phyloP scores from a whole-genome alignment of 2,888 invertebrate genomes.

The Osmoderma eremita region DNA sequence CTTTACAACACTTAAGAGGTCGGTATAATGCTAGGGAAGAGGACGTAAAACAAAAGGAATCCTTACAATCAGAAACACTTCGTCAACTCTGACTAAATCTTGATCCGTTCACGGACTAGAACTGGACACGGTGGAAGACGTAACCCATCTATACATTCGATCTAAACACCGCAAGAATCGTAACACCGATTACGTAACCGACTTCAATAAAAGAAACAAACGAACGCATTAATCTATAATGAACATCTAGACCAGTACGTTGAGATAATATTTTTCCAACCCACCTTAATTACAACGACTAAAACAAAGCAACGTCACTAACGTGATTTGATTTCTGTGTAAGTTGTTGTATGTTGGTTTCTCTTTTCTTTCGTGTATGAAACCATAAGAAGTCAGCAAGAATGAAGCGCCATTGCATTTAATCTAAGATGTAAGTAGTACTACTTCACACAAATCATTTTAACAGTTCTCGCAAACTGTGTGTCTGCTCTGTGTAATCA shows the following conservation, averaged over 20 bases:
- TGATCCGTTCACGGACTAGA: neutral
- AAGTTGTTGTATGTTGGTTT: neutral
- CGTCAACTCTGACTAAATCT: constrained; percentile 1
- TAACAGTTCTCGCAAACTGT: no score
- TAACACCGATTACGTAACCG: constrained; percentile 26
- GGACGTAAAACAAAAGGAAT: no score
- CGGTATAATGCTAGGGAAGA: no score
- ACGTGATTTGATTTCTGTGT: constrained; percentile 14
- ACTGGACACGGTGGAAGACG: constrained; percentile 1
- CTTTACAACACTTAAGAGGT: neutral
- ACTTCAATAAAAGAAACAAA: constrained; percentile 36
- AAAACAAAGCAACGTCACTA: constrained; percentile 31
- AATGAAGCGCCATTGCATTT: no score
- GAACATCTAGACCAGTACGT: constrained; percentile 33
- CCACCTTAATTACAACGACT: constrained; percentile 33
- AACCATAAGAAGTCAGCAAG: neutral
- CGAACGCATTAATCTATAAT: constrained; percentile 35
- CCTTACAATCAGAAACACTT: no score
- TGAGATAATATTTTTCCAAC: constrained; percentile 33
- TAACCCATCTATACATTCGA: constrained; percentile 19
- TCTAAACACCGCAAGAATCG: constrained; percentile 19
- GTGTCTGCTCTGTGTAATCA: no score
- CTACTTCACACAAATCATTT: no score
- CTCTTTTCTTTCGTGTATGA: neutral
- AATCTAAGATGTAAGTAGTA: no score